Percentiles rank a stretch among this genome's conserved stretches.
Conservation (phyloP, 2,888 invertebrate genomes). For the Tipula helvola region DNA sequence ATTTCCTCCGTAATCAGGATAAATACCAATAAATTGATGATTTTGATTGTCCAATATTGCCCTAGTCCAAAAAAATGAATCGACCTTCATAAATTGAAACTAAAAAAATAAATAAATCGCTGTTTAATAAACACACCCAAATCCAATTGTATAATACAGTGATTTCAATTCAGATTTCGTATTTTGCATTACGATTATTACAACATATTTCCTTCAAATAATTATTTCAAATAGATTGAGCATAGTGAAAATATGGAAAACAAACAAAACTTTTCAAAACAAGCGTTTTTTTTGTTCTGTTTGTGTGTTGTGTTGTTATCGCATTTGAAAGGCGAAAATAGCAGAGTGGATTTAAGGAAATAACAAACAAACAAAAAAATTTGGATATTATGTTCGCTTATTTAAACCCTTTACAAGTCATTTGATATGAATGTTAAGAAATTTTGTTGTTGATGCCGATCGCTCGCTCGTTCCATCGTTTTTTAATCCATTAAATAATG, state of each 20-base stretch:
- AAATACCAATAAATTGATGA: no score
- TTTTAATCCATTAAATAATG: neutral
- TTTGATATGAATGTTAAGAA: neutral
- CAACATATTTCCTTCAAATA: neutral
- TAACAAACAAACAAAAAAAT: neutral
- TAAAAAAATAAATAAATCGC: neutral
- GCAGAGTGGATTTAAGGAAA: neutral
- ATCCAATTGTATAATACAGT: neutral
- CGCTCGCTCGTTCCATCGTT: neutral
- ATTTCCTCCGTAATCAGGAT: no score
- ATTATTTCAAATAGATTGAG: neutral
- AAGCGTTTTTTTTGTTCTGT: neutral
- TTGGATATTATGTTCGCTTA: neutral
- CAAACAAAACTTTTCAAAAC: neutral
- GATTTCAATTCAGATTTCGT: neutral
- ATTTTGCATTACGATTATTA: neutral
- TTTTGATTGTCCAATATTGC: no score
- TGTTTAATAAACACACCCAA: neutral
- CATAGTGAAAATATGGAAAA: neutral
- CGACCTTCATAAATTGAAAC: no score
- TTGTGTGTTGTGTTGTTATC: neutral
- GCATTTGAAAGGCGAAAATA: neutral
- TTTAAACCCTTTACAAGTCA: neutral
- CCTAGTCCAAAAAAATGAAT: no score
- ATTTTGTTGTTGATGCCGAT: neutral